phyloP scores from a whole-genome alignment of 2,888 invertebrate species.

The Drosophila rellima region DNA sequence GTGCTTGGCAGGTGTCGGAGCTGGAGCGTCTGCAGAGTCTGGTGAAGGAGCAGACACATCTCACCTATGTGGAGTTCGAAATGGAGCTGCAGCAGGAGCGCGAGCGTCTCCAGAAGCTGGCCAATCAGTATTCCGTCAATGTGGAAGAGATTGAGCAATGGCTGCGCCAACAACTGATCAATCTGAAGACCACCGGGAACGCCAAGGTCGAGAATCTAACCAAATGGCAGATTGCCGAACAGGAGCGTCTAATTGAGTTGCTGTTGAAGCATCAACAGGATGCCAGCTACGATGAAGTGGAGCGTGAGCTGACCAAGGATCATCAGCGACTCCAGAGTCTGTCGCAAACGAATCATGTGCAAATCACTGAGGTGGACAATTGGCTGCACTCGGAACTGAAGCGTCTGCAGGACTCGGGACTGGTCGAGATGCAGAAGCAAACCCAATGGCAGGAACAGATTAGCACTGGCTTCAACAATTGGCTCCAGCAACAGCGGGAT shows the following conservation, averaged over 20 bases:
- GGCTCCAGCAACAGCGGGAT: slow-evolving; percentile 76
- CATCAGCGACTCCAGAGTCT: slow-evolving; percentile 70
- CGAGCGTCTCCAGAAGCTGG: slow-evolving; percentile 73
- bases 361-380: slow-evolving; percentile 77
- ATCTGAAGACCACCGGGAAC: slow-evolving; percentile 79
- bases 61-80: slow-evolving; percentile 82
- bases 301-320: slow-evolving; percentile 75
- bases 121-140: slow-evolving; percentile 80
- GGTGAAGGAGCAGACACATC: slow-evolving; percentile 78
- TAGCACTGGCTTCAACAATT: slow-evolving; percentile 74
- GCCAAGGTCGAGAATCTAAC: slow-evolving; percentile 80
- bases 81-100: slow-evolving; percentile 79
- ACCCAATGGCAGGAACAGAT: slow-evolving; percentile 82
- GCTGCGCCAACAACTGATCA: slow-evolving; percentile 82
- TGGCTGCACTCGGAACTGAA: slow-evolving; percentile 79
- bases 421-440: slow-evolving; percentile 74
- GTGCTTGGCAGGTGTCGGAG: slow-evolving; percentile 81
- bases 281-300: slow-evolving; percentile 75
- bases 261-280: slow-evolving; percentile 78
- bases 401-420: slow-evolving; percentile 74
- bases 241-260: slow-evolving; percentile 80
- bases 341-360: slow-evolving; percentile 78
- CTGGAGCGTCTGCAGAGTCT: slow-evolving; percentile 76
- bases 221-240: slow-evolving; percentile 83
- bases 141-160: slow-evolving; percentile 83